Base-by-base conservation (phyloP, 1,140 invertebrate genomes). In the Platyura marginata region DNA sequence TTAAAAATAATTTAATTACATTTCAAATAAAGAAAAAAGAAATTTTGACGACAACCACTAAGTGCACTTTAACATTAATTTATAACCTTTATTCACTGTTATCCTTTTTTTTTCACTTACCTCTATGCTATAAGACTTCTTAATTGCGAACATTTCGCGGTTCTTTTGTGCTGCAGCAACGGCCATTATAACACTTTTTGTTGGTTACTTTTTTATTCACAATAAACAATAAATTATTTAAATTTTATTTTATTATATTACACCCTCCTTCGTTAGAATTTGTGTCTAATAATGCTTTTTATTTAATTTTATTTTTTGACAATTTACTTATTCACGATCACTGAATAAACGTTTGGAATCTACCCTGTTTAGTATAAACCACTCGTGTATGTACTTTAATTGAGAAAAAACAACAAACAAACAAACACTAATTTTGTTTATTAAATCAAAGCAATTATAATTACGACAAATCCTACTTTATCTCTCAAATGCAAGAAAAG, bases 121-220 rank as follows among this genome's bases (percentile, higher is more conserved):
- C 84, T 93, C 90, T 61, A 92, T 89, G 69, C 88, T 93, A 74
- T 93, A 94, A 49, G 87, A 90, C 62, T 93, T 93, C 68, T 91
- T 89, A 68, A 89, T 90, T 64, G 85, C 85, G 71, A 89, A 89
- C 79, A 87, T 83, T 64, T 89, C 84, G 60, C 86, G 78, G 65
- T 87, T 89, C 65, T 87, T 87, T 67, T 86, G 81, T 40, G 83
- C 83, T 59, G 81, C 81, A 60, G 81, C 82, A 54, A 87, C 80
- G 60, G 81, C 81, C 75, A 84, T 84, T 69, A 71, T 78, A 56
- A 49, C 48, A 21, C 44, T 52, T 51, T 47, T 6, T 48, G 37
- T 50, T 41, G 47, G 38, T 44, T 46, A 25, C 48, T 34, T 32
- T 33, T 9, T 23, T 11, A 41, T 36, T 29, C 22, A 40, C 34